Evolutionary conservation across 2,113 vertebrate genomes (phyloP), one percentile per base, ranked within the genome.

Genomic region (Charadrius vociferus): DNA sequence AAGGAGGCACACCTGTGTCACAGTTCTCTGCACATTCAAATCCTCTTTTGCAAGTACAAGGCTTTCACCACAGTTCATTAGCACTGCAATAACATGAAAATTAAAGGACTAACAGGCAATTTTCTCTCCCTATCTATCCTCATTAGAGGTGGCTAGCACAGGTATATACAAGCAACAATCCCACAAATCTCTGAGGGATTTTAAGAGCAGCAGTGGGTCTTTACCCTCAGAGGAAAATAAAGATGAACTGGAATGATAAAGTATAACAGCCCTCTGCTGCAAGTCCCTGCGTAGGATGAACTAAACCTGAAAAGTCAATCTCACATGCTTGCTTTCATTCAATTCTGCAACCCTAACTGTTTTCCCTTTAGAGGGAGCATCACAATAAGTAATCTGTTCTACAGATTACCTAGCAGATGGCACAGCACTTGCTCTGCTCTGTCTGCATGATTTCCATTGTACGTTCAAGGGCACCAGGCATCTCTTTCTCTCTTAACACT

Each of bases 351-450:
- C 19, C 36, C 37, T 43, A 81, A 30, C 37, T 34, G 24, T 71
- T 68, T 81, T 88, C 39, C 36, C 52, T 90, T 95, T 23, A 94
- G 61, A 90, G 62, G 23, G 26, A 94, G 65, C 23, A 7, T 63
- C 65, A 17, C 10, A 81, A 22, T 15, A 89, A 87, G 59, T 81
- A 58, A 94, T 66, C 63, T 71, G 41, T 65, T 71, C 47, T 37
- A n/a, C 66, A 92, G 70, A 12, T 82, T 85, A 90, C 50, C 70
- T 74, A 87, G 43, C 65, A 85, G 85, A 91, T 79, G 55, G 74
- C 47, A 41, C 41, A 41, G 36, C 30, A 14, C 47, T 86, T 30
- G 26, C 19, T 78, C 81, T 89, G 68, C 37, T 89, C 77, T 61
- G 12, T 20, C 65, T 8, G 4, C 3, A 7, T 8, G 23, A 55